These are phyloP conservation scores for Rhorus exstirpatorius DNA, from an alignment of 2,888 invertebrate genomes.

Conservation along the genomic window DNA sequence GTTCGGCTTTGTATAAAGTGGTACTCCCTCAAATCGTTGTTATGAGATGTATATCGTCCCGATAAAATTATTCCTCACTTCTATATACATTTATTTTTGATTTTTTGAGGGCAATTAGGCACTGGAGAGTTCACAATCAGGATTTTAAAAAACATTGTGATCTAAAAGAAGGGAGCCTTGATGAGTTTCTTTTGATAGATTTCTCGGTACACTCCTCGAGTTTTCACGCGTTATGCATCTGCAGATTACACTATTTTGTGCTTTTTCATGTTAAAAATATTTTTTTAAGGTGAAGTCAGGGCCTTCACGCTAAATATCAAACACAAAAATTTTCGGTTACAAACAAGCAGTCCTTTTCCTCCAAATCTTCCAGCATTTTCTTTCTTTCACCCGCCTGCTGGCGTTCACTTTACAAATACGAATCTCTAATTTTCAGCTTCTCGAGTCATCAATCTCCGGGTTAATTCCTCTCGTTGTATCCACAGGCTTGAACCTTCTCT, in stretches of 20 bases:
- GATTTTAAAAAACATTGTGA: neutral
- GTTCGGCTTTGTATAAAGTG: neutral
- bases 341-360: neutral
- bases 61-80: slow-evolving; percentile 27
- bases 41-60: slow-evolving; percentile 19
- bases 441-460: slow-evolving; percentile 5
- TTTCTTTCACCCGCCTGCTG: neutral
- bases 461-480: neutral
- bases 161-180: no score
- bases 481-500: neutral
- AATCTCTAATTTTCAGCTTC: slow-evolving; percentile 9
- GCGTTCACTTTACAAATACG: neutral
- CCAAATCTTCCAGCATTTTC: neutral
- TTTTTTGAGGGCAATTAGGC: neutral
- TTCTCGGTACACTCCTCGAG: no score
- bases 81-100: slow-evolving; percentile 5
- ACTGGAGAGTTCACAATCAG: neutral
- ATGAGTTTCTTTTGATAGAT: no score
- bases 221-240: no score
- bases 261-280: no score
- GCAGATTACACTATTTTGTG: no score
- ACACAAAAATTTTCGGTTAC: neutral
- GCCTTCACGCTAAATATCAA: no score
- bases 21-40: slow-evolving; percentile 18
- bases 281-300: no score